Evolutionary conservation across 1,140 invertebrate genomes (phyloP), one percentile per base, ranked within the genome.

Genomic region (Drosophila hydei): DNA sequence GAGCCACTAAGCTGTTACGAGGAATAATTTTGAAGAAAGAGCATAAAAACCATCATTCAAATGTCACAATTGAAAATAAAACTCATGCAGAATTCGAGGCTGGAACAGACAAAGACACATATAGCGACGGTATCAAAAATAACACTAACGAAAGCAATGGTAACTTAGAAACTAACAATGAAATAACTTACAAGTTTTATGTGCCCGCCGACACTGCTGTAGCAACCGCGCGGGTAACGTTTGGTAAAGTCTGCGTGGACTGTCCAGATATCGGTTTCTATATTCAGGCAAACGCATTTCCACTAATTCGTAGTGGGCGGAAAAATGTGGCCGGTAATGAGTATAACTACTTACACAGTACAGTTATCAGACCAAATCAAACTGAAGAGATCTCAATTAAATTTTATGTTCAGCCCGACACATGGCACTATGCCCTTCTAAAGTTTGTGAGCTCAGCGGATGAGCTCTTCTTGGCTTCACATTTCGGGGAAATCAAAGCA

Each of bases 381-480:
- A 88, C 83, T 11, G 62, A 76, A 16, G 78, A 90, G 59, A 87
- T 84, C 19, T 65, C 76, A 12, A 79, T 90, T 58, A 75, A 87
- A 0, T 95, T 95, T 70, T 92, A 91, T 16, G 93, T 94, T 0
- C 92, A 93, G 47, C 92, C 93, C 23, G 92, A 91, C 42, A 75
- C 92, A 4, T 94, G 94, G 92, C 94, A 96, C 79, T 95, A 94
- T 73, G 91, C 94, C 3, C 78, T 91, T 19, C 69, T 94, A 11
- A 69, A 69, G 48, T 92, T 91, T 73, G 58, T 56, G 11, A 61
- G 48, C 25, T n/a, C 62, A 30, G 21, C 27, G 4, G 75, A 83
- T 58, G 42, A 67, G 33, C n/a, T 61, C 33, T 47, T 48, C 36
- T 18, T 43, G 18, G 52, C 51, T 3, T 0, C 23, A 14, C 25